phyloP scores from a whole-genome alignment of 2,797 vertebrate genomes.

The Rhadinocentrus ornatus region DNA sequence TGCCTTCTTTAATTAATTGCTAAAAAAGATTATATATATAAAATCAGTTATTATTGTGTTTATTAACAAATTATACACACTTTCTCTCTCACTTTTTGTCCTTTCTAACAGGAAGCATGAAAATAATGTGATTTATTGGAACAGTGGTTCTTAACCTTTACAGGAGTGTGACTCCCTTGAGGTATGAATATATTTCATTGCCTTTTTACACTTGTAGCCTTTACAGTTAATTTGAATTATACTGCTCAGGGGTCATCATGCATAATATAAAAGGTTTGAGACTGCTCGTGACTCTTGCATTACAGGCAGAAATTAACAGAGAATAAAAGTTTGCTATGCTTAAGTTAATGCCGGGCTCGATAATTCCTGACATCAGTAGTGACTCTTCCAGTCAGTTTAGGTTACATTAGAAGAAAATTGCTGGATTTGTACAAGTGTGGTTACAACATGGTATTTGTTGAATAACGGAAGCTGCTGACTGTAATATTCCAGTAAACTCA shows the following conservation, averaged over 20 bases:
- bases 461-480: constrained; percentile 22
- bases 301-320: background rate
- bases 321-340: background rate
- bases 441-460: background rate
- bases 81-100: constrained; percentile 3
- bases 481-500: constrained; percentile 13
- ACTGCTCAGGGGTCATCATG: constrained; percentile 14
- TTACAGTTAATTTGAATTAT: constrained; percentile 14
- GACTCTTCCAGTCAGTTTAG: background rate
- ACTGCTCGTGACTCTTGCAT: background rate
- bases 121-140: constrained; percentile 12
- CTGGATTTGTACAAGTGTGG: background rate
- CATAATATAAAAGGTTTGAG: background rate
- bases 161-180: background rate
- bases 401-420: background rate
- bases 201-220: constrained; percentile 4
- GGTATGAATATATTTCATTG: constrained; percentile 13
- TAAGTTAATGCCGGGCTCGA: too few relatives aligned
- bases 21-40: background rate
- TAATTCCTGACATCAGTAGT: background rate
- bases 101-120: constrained; percentile 1
- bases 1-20: background rate
- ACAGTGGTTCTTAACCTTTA: constrained; percentile 11
- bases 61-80: background rate
- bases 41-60: background rate